Evolutionary conservation across 2,797 vertebrate species (phyloP).

Genomic region (Coregonus sp.): DNA sequence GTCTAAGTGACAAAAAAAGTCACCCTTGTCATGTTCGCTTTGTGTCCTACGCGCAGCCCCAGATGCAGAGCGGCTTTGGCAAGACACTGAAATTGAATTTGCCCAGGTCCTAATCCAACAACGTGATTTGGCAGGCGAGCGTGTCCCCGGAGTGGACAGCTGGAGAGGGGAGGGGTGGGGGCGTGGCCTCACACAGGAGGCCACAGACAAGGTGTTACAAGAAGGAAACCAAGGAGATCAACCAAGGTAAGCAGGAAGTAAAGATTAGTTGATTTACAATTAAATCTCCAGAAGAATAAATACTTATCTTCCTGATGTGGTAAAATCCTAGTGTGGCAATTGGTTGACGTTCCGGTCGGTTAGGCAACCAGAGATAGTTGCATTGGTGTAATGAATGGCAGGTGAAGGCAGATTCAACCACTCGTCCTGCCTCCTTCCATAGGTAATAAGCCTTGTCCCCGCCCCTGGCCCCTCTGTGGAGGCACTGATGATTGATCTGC

Average conservation of each 20-base stretch:
- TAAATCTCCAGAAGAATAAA: background rate
- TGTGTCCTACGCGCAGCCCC: slow-evolving; percentile 65
- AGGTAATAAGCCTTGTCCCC: slow-evolving; percentile 49
- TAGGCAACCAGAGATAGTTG: background rate
- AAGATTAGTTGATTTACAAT: background rate
- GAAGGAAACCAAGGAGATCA: background rate
- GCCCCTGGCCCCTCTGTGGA: slow-evolving; percentile 3
- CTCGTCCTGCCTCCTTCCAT: slow-evolving; percentile 21
- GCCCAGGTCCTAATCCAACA: slow-evolving; percentile 73
- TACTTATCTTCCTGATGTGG: background rate
- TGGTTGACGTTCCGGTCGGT: background rate
- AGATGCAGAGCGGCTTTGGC: slow-evolving; percentile 66
- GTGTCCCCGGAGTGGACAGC: slow-evolving; percentile 43
- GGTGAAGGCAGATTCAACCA: slow-evolving; percentile 35
- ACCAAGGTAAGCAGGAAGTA: background rate
- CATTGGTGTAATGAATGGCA: slow-evolving; percentile 20
- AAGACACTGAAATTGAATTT: slow-evolving; percentile 56
- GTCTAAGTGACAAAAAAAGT: slow-evolving; percentile 75
- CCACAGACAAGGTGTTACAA: background rate
- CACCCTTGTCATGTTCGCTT: slow-evolving; percentile 78
- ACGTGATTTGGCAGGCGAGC: slow-evolving; percentile 66
- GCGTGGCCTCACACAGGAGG: background rate
- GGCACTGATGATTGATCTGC: slow-evolving; percentile 64
- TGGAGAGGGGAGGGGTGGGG: slow-evolving; percentile 6
- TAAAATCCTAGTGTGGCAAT: background rate